Evolutionary conservation across 2,888 invertebrate genomes (phyloP).

Genomic region (Agriopis leucophaearia): DNA sequence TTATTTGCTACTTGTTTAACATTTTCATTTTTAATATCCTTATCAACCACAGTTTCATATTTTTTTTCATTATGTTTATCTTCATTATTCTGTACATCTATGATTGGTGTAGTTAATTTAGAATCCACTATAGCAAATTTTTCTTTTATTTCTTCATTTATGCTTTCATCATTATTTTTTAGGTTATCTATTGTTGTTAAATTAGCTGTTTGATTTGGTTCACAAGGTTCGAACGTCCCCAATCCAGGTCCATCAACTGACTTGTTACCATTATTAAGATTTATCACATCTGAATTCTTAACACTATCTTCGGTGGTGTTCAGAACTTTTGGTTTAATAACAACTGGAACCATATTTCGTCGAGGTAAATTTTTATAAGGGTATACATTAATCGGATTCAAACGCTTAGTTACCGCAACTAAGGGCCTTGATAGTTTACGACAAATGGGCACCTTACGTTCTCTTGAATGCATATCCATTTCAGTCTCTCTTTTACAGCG

Average conservation of each 20-base stretch:
- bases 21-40: no score
- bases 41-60: background rate
- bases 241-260: background rate
- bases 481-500: slow-evolving; percentile 20
- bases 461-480: slow-evolving; percentile 3
- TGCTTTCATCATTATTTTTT: background rate
- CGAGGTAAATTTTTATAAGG: background rate
- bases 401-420: background rate
- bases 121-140: background rate
- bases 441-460: background rate
- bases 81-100: background rate
- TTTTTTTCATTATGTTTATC: background rate
- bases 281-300: no score
- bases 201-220: background rate
- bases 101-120: background rate
- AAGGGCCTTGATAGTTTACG: background rate
- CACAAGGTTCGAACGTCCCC: background rate
- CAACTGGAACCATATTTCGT: background rate
- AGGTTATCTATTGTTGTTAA: background rate
- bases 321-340: background rate
- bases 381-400: background rate
- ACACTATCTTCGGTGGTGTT: no score
- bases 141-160: background rate
- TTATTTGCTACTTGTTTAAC: background rate
- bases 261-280: background rate